Percentiles rank a stretch among this genome's conserved stretches.
These are phyloP conservation scores for Cherax quadricarinatus DNA, from an alignment of 1,140 invertebrate genomes.

Conservation along the genomic window DNA sequence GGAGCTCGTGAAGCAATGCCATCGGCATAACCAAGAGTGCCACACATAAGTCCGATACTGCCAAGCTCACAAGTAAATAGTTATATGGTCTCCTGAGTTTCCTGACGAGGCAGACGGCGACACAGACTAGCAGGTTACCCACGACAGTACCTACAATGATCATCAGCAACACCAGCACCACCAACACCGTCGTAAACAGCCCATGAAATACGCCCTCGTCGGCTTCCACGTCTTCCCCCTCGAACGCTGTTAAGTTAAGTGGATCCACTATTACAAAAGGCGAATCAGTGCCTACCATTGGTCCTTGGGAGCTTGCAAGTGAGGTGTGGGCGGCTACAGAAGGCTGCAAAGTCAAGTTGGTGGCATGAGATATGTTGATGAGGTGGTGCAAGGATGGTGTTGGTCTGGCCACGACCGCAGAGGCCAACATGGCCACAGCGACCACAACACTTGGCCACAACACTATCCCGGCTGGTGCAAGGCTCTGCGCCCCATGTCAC, in stretches of 20 bases:
- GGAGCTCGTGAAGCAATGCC: constrained; percentile 88
- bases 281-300: constrained; percentile 39
- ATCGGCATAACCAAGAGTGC: constrained; percentile 97
- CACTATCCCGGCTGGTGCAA: constrained; percentile 15
- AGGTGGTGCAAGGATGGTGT: constrained; percentile 7
- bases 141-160: constrained; percentile 94
- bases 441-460: neutral
- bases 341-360: constrained; percentile 29
- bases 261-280: constrained; percentile 17
- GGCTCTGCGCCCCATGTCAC: constrained; percentile 2
- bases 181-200: constrained; percentile 35
- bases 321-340: constrained; percentile 9
- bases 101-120: constrained; percentile 96
- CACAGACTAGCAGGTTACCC: constrained; percentile 96
- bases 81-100: constrained; percentile 96
- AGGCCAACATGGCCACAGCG: constrained; percentile 35
- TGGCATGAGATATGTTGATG: constrained; percentile 23
- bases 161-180: constrained; percentile 85
- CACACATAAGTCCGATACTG: constrained; percentile 98
- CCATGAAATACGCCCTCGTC: neutral
- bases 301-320: constrained; percentile 9
- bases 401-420: neutral
- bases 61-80: constrained; percentile 97
- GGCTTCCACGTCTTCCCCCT: neutral
- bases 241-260: constrained; percentile 26